These are phyloP conservation scores for Plusia festucae DNA, from an alignment of 2,888 invertebrate genomes.

Conservation along the genomic window DNA sequence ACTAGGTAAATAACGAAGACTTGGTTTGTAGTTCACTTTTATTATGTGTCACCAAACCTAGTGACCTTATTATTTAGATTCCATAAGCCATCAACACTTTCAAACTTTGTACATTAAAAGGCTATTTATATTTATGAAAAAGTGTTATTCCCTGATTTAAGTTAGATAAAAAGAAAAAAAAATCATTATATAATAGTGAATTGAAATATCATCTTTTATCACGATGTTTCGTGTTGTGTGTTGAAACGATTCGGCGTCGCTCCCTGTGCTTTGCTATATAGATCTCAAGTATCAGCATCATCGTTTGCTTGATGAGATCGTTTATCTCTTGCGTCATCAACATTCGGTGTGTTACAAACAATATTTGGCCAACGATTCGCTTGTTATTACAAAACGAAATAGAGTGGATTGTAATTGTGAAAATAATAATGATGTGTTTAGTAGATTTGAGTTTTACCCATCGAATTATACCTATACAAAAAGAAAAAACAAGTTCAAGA, in stretches of 20 bases:
- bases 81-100: not conserved
- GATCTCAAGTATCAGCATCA: conserved; percentile 10
- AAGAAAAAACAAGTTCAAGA: no score
- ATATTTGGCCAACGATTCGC: not conserved
- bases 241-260: not conserved
- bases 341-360: conserved; percentile 5
- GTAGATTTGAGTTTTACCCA: no score
- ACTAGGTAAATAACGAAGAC: not conserved
- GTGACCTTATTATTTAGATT: conserved; percentile 2
- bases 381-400: not conserved
- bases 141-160: no score
- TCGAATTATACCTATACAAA: no score
- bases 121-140: not conserved
- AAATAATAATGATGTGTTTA: no score
- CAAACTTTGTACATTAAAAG: no score
- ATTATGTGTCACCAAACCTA: not conserved
- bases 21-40: conserved; percentile 1
- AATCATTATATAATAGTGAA: no score
- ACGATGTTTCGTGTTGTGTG: no score
- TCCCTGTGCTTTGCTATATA: conserved; percentile 10
- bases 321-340: conserved; percentile 10
- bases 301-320: conserved; percentile 6
- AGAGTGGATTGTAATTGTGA: no score
- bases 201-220: no score
- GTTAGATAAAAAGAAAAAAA: no score